These are phyloP conservation scores for Caenorhabditis virilis DNA, from an alignment of 2,888 invertebrate genomes.

Conservation along the genomic window DNA sequence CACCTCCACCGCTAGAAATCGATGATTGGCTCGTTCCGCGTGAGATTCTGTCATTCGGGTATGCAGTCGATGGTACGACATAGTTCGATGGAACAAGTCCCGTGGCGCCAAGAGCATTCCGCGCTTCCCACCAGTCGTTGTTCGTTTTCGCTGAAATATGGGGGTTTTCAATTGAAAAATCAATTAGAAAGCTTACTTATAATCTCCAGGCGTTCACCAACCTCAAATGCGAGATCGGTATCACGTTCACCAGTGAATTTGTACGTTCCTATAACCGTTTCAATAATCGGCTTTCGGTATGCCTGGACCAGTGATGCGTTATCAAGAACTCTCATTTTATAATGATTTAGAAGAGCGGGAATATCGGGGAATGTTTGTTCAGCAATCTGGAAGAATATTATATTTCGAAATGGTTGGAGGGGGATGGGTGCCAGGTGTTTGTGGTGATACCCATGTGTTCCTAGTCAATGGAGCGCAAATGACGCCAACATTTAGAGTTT, in stretches of 20 bases:
- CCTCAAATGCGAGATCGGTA: slow-evolving; percentile 92
- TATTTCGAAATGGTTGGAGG: too few species aligned
- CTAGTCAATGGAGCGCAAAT: too few species aligned
- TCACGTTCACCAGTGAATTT: slow-evolving; percentile 77
- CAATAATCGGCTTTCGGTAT: slow-evolving; percentile 67
- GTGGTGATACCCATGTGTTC: too few species aligned
- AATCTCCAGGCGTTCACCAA: slow-evolving; percentile 86
- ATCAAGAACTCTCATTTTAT: slow-evolving; percentile 92
- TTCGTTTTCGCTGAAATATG: slow-evolving; percentile 30
- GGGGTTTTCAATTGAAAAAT: neutral
- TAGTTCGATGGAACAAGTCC: slow-evolving; percentile 96
- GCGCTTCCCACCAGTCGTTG: slow-evolving; percentile 94
- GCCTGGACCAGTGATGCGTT: slow-evolving; percentile 90
- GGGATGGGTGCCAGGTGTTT: too few species aligned
- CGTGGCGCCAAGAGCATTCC: slow-evolving; percentile 82
- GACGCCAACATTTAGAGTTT: too few species aligned
- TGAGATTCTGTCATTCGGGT: slow-evolving; percentile 18
- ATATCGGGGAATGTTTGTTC: slow-evolving; percentile 92
- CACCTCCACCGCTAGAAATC: slow-evolving; percentile 26
- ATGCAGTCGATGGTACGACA: slow-evolving; percentile 72
- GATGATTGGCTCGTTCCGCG: slow-evolving; percentile 40
- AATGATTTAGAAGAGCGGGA: slow-evolving; percentile 87
- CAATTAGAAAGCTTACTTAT: slow-evolving; percentile 76
- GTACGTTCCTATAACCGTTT: slow-evolving; percentile 34
- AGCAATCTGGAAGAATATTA: slow-evolving; percentile 81